phyloP scores from a whole-genome alignment of 2,888 invertebrate species.

The Dilophus febrilis region DNA sequence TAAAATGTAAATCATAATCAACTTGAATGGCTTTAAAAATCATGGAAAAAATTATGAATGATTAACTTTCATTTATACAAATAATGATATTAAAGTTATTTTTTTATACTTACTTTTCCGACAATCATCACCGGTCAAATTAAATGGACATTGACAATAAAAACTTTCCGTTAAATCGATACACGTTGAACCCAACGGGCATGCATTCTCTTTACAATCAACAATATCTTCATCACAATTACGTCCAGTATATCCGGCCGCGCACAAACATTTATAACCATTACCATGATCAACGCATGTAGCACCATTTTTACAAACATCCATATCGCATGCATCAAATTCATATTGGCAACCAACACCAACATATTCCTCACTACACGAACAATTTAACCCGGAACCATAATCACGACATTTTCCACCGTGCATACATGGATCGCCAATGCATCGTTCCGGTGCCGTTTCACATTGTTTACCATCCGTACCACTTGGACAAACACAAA shows the following conservation, averaged over 20 bases:
- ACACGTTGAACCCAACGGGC: conserved; percentile 84
- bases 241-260: conserved; percentile 60
- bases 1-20: conserved; percentile 94
- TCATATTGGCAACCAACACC: conserved; percentile 88
- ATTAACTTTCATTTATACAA: background rate
- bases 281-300: conserved; percentile 74
- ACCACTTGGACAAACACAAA: conserved; percentile 64
- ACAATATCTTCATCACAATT: conserved; percentile 83
- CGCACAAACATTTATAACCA: conserved; percentile 73
- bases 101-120: conserved; percentile 60
- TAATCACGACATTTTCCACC: conserved; percentile 91
- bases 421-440: conserved; percentile 87
- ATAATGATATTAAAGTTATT: background rate
- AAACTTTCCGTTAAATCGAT: conserved; percentile 79
- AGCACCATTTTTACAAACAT: conserved; percentile 85
- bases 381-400: conserved; percentile 86
- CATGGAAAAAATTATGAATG: conserved; percentile 16
- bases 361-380: conserved; percentile 70
- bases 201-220: conserved; percentile 85
- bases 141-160: conserved; percentile 94
- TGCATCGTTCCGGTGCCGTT: conserved; percentile 87
- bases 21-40: conserved; percentile 97
- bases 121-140: conserved; percentile 90
- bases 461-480: conserved; percentile 95
- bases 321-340: conserved; percentile 78